Conservation (phyloP, 2,888 invertebrate genomes). For the Gastrophysa polygoni region DNA sequence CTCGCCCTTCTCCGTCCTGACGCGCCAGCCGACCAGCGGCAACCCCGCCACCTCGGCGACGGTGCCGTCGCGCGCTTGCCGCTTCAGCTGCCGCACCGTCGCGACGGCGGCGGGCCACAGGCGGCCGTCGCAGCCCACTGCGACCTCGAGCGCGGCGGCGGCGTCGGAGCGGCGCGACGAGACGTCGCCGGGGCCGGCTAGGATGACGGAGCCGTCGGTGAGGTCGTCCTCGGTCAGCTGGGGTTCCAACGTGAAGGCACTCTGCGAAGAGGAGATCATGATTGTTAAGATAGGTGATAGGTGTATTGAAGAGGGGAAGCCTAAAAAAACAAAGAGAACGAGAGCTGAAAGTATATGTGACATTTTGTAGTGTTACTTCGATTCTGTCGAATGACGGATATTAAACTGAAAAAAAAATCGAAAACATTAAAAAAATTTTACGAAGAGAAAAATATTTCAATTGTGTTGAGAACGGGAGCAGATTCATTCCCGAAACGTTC, state of each 20-base stretch:
- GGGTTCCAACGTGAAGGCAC: slow-evolving; percentile 61
- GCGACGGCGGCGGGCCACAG: slow-evolving; percentile 71
- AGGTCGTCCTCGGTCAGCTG: slow-evolving; percentile 55
- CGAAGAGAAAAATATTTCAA: too few species aligned
- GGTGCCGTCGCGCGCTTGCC: slow-evolving; percentile 74
- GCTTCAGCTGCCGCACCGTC: slow-evolving; percentile 70
- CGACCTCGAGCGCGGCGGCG: slow-evolving; percentile 60
- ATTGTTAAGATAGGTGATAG: neutral
- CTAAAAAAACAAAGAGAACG: neutral
- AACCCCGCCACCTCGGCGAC: slow-evolving; percentile 70
- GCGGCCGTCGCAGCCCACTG: slow-evolving; percentile 78
- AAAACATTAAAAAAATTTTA: too few species aligned
- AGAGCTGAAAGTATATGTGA: too few species aligned
- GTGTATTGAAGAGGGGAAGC: neutral
- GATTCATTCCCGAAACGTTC: too few species aligned
- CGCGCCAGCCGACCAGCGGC: slow-evolving; percentile 76
- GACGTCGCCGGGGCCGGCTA: slow-evolving; percentile 63
- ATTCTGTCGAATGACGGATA: too few species aligned
- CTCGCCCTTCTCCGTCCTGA: slow-evolving; percentile 58
- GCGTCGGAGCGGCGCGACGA: slow-evolving; percentile 58
- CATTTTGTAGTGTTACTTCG: too few species aligned
- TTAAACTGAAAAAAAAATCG: too few species aligned
- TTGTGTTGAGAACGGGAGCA: too few species aligned
- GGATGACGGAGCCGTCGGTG: slow-evolving; percentile 59
- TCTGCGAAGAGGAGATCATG: slow-evolving; percentile 53